phyloP scores from a whole-genome alignment of 1,140 invertebrate genomes.

The Formica exsecta region DNA sequence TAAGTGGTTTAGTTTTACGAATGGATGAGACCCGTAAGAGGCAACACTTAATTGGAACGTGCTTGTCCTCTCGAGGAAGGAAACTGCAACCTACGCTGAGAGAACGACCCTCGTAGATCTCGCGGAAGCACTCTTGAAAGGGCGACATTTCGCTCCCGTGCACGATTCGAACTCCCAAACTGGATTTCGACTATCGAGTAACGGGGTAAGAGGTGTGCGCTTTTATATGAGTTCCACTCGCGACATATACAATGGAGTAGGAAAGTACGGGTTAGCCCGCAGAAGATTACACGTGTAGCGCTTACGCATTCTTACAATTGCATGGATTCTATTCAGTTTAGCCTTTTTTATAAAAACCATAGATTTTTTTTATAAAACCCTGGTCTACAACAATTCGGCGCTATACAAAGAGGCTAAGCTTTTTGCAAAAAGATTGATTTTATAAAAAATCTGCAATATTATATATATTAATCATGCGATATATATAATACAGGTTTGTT shows the following conservation, averaged over 20 bases:
- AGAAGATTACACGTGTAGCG: not conserved
- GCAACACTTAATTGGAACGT: constrained; percentile 75
- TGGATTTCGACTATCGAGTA: constrained; percentile 61
- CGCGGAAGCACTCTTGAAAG: constrained; percentile 46
- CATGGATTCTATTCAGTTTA: not conserved
- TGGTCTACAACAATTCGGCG: no score
- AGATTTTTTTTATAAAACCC: no score
- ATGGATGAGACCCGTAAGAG: constrained; percentile 71
- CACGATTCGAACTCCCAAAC: constrained; percentile 61
- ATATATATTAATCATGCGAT: constrained; percentile 5
- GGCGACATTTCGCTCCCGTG: constrained; percentile 56
- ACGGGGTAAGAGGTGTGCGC: constrained; percentile 52
- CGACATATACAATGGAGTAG: constrained; percentile 6
- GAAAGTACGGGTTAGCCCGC: constrained; percentile 24
- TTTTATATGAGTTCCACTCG: constrained; percentile 62
- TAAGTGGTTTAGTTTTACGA: constrained; percentile 77
- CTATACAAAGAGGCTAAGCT: no score
- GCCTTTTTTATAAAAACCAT: no score
- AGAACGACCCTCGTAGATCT: constrained; percentile 59
- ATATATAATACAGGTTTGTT: constrained; percentile 4
- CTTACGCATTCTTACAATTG: constrained; percentile 40
- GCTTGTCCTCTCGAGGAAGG: constrained; percentile 64
- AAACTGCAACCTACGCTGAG: constrained; percentile 44
- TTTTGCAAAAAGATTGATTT: no score
- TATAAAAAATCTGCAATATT: no score